phyloP scores from a whole-genome alignment of 2,888 invertebrate species.

The Synergus umbraculus region DNA sequence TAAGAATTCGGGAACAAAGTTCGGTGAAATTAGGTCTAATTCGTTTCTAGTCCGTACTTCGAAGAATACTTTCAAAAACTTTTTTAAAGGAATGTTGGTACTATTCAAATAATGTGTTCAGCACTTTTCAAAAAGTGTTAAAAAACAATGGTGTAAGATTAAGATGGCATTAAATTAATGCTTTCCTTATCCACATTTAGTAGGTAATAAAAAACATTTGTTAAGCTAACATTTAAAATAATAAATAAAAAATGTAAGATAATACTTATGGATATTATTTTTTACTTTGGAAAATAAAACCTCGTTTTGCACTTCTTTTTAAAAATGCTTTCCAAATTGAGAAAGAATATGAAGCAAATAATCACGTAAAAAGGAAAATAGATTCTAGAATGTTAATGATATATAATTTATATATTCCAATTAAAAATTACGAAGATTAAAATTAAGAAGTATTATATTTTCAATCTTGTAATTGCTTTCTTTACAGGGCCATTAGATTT shows the following conservation, averaged over 20 bases:
- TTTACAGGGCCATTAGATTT: neutral
- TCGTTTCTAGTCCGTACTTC: neutral
- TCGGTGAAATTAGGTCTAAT: neutral
- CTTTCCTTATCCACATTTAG: no score
- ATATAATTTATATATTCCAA: neutral
- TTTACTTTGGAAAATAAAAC: neutral
- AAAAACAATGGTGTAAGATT: no score
- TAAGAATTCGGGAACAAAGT: neutral
- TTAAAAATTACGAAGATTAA: neutral
- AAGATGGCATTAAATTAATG: no score
- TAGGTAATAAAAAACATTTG: neutral
- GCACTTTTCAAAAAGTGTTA: no score
- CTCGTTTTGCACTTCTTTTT: neutral
- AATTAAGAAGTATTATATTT: neutral
- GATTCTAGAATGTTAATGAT: neutral
- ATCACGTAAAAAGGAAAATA: neutral
- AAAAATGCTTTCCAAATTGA: neutral
- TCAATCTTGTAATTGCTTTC: neutral
- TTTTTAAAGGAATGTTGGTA: neutral
- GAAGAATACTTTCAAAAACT: constrained; percentile 8
- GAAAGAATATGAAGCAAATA: neutral
- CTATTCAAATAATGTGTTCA: no score
- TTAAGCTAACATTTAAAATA: neutral
- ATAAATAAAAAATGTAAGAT: neutral
- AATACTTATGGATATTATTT: neutral